Conservation (phyloP, 2,797 vertebrate genomes). For the Austrolebias charrua region DNA sequence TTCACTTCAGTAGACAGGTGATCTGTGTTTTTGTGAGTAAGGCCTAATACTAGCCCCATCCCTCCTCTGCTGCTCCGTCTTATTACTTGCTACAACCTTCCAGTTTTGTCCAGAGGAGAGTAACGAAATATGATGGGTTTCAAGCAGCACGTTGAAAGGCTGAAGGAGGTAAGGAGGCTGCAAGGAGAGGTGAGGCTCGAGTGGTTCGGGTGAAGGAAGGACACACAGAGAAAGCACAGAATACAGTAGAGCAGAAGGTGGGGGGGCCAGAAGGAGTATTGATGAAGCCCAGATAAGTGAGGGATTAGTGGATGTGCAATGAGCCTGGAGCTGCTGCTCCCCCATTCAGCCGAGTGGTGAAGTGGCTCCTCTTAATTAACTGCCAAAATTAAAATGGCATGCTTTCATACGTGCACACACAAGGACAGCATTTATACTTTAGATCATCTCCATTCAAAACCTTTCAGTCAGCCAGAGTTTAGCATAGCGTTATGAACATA, state of each 20-base stretch:
- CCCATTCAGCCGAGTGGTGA: slow-evolving; percentile 45
- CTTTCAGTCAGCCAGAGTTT: neutral
- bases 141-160: slow-evolving; percentile 40
- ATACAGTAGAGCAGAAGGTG: slow-evolving; percentile 34
- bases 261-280: slow-evolving; percentile 45
- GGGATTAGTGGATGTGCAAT: slow-evolving; percentile 68
- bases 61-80: slow-evolving; percentile 64
- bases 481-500: neutral
- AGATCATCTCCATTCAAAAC: slow-evolving; percentile 15
- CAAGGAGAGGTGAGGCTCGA: slow-evolving; percentile 32
- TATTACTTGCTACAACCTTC: slow-evolving; percentile 59
- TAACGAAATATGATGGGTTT: slow-evolving; percentile 56
- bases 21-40: slow-evolving; percentile 55
- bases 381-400: slow-evolving; percentile 43
- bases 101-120: slow-evolving; percentile 56
- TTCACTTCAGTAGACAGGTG: slow-evolving; percentile 51
- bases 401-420: slow-evolving; percentile 17
- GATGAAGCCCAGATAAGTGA: slow-evolving; percentile 64
- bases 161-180: slow-evolving; percentile 4
- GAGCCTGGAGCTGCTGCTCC: slow-evolving; percentile 58
- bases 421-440: slow-evolving; percentile 10
- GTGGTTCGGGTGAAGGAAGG: slow-evolving; percentile 14
- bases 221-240: slow-evolving; percentile 28
- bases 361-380: slow-evolving; percentile 61
- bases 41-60: slow-evolving; percentile 59